Evolutionary conservation across 2,888 invertebrate genomes (phyloP).

Genomic region (Automeris io): DNA sequence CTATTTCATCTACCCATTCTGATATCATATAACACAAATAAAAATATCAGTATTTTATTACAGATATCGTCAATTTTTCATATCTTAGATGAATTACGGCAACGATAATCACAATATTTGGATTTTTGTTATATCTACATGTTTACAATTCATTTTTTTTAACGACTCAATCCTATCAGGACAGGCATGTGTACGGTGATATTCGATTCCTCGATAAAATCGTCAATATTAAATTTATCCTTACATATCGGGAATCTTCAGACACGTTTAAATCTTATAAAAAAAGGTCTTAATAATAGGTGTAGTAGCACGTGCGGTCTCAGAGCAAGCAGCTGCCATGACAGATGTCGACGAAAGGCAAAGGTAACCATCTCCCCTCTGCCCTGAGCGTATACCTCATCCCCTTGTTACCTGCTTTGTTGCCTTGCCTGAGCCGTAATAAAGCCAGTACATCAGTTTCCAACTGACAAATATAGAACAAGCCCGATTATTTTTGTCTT

Average conservation of each 20-base stretch:
- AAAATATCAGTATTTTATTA: not conserved
- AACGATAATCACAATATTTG: not conserved
- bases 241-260: conserved; percentile 28
- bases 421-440: conserved; percentile 46
- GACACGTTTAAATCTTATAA: conserved; percentile 46
- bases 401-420: conserved; percentile 35
- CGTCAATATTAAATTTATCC: not conserved
- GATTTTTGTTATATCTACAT: not conserved
- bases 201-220: conserved; percentile 6
- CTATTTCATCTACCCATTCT: conserved; percentile 17
- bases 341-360: conserved; percentile 62
- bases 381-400: conserved; percentile 19
- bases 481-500: conserved; percentile 14
- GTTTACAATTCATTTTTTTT: not conserved
- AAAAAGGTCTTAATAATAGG: conserved; percentile 65
- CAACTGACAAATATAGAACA: conserved; percentile 18
- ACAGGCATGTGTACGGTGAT: not conserved
- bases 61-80: not conserved
- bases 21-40: not conserved
- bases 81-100: not conserved
- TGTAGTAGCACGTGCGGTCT: conserved; percentile 65
- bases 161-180: not conserved
- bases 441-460: conserved; percentile 24
- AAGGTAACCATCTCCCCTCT: conserved; percentile 30
- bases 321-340: conserved; percentile 61